Base-by-base conservation (phyloP, 2,888 invertebrate genomes). In the Nomada ruficornis region DNA sequence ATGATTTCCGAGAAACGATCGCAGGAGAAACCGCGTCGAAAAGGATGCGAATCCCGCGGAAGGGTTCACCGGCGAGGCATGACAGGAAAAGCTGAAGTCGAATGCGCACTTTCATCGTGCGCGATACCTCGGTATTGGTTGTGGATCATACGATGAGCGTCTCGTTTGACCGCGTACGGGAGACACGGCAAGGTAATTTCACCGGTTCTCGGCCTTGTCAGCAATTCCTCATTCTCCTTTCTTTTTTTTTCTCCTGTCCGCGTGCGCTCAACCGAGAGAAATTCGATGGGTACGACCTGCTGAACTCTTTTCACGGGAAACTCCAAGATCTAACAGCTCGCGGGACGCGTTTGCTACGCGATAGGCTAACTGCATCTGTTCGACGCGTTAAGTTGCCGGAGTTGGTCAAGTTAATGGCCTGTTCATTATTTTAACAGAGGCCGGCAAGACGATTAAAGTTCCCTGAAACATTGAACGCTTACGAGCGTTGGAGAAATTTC, bases 291-390 rank as follows among this genome's bases (percentile, higher is more conserved):
- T 26, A 59, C 80, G 91, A 90, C 90, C 91, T 87, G 89, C 65
- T 90, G 91, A 90, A 90, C 90, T 91, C 90, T 90, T 90, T 91
- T 80, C 80, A 15, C 79, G 85, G 82, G 86, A 88, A 88, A 88
- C 77, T 82, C 65, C 36, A 62, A 2, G 69, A 26, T 18, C 10
- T 15, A 74, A 86, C 75, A 77, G 77, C 20, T 10, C 20, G 42
- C 54, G 65, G 26, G 64, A 71, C 50, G 23, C 42, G 59, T n/a
- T 26, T 11, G 4, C 4, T 13, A 10, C 3, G 15, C 47, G 13
- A 47, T 47, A 36, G 47, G 13, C 47, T 13, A 23, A n/a, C 42
- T 2, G 65, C 57, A 44, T 29, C 57, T 36, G 65, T 57, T 44
- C 18, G 20, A 57, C 26, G 60, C 20, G 42, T 63, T 70, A 47